Evolutionary conservation across 2,888 invertebrate species (phyloP), one percentile per base, ranked within the genome.

Genomic region (Cyclophora albipunctata): DNA sequence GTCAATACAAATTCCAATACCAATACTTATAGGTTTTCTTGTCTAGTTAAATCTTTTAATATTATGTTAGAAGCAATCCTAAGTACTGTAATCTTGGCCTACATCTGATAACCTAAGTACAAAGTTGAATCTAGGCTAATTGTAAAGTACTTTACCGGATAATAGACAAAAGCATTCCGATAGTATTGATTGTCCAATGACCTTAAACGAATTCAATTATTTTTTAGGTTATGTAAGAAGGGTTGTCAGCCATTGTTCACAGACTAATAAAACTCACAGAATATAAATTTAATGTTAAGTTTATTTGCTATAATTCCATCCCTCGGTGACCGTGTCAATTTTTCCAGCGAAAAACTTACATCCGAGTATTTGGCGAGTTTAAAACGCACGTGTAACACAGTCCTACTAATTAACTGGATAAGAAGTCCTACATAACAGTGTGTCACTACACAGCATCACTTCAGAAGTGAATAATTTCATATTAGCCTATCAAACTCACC

Each of bases 261-360:
- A 20, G 20, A 20, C 20, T 20, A 20, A 20, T 20, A 20, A 20
- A 20, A 20, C 20, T 20, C 20, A 20, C 20, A 20, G 20, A 20
- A 73, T 64, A 63, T 64, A 58, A 58, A 47, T 58, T 48, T 43
- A 50, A 52, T 66, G 68, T 71, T 71, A 67, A 71, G 71, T 73
- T 78, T 70, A 61, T 72, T 75, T 69, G 70, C 78, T 83, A 84
- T 77, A 80, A 77, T 78, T 67, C 68, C 49, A 71, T 77, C 68
- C 74, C 83, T 84, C 85, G 71, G 63, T 61, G 55, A 53, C 71
- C 60, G 67, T 78, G 82, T 79, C 20, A 20, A 75, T 78, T 87
- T 87, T 85, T 82, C 71, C 60, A 59, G 55, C 66, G 81, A 81
- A 86, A 85, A 85, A 80, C 61, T 76, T 80, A 81, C 67, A 73